Evolutionary conservation across 2,888 invertebrate genomes (phyloP).

Genomic region (Beris morrisii): DNA sequence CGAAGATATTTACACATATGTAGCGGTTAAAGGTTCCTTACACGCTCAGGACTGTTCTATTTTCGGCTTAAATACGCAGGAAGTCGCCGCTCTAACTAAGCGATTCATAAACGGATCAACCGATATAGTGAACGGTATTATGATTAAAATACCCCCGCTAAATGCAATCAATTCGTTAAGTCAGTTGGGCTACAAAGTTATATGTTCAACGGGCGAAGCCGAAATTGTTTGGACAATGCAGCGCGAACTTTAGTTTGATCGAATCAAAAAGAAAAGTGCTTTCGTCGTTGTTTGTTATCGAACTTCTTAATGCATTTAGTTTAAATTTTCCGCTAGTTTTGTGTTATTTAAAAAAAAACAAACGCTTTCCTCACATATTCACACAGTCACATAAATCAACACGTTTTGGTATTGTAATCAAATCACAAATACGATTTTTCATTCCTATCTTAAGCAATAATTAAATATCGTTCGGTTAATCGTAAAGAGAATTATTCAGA

Average conservation of each 20-base stretch:
- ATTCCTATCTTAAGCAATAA: too few relatives aligned
- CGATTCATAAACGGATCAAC: conserved; percentile 65
- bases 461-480: too few relatives aligned
- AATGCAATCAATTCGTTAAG: conserved; percentile 73
- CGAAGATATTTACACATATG: conserved; percentile 69
- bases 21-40: conserved; percentile 78
- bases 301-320: neutral
- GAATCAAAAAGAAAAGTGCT: neutral
- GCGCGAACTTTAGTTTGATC: conserved; percentile 65
- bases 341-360: too few relatives aligned
- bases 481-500: too few relatives aligned
- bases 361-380: too few relatives aligned
- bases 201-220: conserved; percentile 76
- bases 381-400: too few relatives aligned
- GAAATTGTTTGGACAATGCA: conserved; percentile 84
- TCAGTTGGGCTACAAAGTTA: conserved; percentile 75
- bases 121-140: conserved; percentile 71
- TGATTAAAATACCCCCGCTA: conserved; percentile 70
- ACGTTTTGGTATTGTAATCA: too few relatives aligned
- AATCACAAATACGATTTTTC: too few relatives aligned
- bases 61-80: conserved; percentile 74
- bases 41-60: conserved; percentile 73
- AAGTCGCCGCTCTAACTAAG: conserved; percentile 69
- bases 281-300: neutral
- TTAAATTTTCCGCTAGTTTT: neutral